These are phyloP conservation scores for Apocrypta bakeri DNA, from an alignment of 1,140 invertebrate species.

Conservation along the genomic window DNA sequence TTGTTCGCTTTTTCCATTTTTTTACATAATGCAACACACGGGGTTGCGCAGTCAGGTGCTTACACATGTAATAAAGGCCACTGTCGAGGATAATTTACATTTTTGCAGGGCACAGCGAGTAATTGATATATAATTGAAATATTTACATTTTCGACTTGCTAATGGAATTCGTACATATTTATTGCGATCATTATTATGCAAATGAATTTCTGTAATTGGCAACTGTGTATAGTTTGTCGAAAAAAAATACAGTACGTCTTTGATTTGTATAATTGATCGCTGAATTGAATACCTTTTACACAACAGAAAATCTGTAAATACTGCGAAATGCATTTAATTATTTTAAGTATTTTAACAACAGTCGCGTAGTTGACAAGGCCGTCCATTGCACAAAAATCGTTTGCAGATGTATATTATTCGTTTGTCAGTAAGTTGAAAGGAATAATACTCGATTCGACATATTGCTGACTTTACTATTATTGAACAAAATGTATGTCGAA, in stretches of 20 bases:
- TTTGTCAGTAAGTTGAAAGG: too few species aligned
- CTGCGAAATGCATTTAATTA: too few species aligned
- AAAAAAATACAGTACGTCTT: too few species aligned
- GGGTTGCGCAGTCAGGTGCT: background rate
- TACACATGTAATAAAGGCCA: slow-evolving; percentile 16
- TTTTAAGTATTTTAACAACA: too few species aligned
- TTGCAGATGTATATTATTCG: too few species aligned
- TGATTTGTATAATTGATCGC: too few species aligned
- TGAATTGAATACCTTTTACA: too few species aligned
- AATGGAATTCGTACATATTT: background rate
- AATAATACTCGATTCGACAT: slow-evolving; percentile 13
- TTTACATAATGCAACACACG: background rate
- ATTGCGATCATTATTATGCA: background rate
- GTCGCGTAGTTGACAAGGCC: too few species aligned
- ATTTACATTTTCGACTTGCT: background rate
- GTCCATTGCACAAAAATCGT: too few species aligned
- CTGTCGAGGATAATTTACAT: slow-evolving; percentile 10
- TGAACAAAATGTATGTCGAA: slow-evolving; percentile 33
- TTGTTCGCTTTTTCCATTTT: too few species aligned
- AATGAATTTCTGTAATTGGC: background rate
- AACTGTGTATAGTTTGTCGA: too few species aligned
- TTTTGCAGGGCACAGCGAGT: background rate
- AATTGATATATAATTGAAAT: background rate
- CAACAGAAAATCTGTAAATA: too few species aligned
- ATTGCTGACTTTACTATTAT: slow-evolving; percentile 48